Evolutionary conservation across 2,113 vertebrate species (phyloP), one percentile per base, ranked within the genome.

Genomic region (Gallinago paraguaiae): DNA sequence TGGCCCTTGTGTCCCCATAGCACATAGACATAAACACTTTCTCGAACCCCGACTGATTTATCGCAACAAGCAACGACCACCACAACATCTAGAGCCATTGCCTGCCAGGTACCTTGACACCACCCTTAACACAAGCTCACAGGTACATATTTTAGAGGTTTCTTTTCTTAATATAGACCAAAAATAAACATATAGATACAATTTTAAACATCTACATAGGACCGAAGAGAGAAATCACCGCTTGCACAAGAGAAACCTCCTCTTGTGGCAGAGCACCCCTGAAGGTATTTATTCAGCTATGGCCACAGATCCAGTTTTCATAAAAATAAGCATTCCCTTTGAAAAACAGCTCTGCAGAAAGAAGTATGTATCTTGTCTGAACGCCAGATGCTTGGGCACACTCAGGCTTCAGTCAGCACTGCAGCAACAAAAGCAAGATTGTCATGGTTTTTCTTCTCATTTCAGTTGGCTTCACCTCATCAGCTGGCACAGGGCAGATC

Each of bases 31-130:
- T 4, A 17, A 68, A 72, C 0, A 1, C 9, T 7, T 19, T 27
- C 39, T 78, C 23, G 25, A 74, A 14, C 11, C 22, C 33, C 4
- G 2, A 12, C 17, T 59, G 9, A 37, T 15, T 8, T 4, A 23
- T 7, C 1, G 17, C 43, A 10, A 20, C n/a, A 30, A 31, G 4
- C 48, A 57, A 0, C 0, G 13, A 53, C 45, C 46, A 79, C n/a
- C 46, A 51, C 37, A 17, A 54, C 39, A 33, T 2, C n/a, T 88
- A 53, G 17, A 33, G 13, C 17, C 3, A 1, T 1, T 72, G 70
- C 31, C 31, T 30, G 33, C 11, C 5, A 33, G 10, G 17, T 15
- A 39, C 16, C 28, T 4, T 9, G 5, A 30, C 22, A 35, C 10
- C 41, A 59, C 13, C 15, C 50, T 19, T 30, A 24, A 56, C 33